Conservation (phyloP, 2,113 vertebrate species). For the Saguinus midas region DNA sequence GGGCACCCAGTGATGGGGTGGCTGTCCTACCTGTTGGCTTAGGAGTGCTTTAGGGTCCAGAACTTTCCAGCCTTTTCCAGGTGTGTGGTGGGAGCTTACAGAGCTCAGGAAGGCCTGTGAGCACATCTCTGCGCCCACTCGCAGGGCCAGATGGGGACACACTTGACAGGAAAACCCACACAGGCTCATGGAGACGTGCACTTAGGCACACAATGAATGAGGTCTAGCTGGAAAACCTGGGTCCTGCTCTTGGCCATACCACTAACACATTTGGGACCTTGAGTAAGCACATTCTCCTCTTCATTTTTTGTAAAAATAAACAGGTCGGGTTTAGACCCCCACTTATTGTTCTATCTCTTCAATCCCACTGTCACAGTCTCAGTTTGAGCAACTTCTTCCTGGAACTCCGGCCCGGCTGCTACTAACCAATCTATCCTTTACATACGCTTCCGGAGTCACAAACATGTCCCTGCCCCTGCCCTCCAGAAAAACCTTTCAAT, state of each 20-base stretch:
- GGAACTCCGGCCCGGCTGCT: accelerated
- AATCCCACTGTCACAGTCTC: not conserved
- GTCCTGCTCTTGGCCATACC: not conserved
- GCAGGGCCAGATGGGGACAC: not conserved
- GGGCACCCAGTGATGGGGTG: accelerated
- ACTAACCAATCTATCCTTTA: not conserved
- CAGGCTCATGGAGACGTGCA: not conserved
- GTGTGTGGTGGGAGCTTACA: not conserved
- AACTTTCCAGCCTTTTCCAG: not conserved
- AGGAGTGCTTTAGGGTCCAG: not conserved
- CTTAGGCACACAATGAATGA: not conserved
- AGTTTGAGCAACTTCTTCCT: not conserved
- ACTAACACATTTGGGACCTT: not conserved
- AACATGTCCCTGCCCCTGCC: not conserved
- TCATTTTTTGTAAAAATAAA: not conserved
- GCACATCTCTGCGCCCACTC: not conserved
- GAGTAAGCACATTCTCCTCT: not conserved
- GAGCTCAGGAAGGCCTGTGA: not conserved
- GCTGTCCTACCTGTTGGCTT: not conserved
- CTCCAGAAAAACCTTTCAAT: not conserved
- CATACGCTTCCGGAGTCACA: not conserved
- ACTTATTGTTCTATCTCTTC: no score
- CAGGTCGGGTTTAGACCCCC: not conserved
- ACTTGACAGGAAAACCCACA: not conserved
- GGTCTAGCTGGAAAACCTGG: not conserved